phyloP scores from a whole-genome alignment of 1,140 invertebrate species.

The Lordiphosa stackelbergi region DNA sequence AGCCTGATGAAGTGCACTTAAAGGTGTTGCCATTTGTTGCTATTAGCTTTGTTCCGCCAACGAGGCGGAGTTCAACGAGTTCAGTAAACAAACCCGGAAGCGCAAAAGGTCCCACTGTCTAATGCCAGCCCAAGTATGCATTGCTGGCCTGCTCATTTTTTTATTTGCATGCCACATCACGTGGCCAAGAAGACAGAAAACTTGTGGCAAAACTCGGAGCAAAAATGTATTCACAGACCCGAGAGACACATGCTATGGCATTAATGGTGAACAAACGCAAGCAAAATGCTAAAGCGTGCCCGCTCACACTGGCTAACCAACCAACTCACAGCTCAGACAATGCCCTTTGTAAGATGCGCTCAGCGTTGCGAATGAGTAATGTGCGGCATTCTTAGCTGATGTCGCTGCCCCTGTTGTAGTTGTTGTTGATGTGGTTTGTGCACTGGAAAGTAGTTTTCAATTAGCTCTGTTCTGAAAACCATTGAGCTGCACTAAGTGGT shows the following conservation, averaged over 20 bases:
- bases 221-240: conserved; percentile 29
- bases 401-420: conserved; percentile 26
- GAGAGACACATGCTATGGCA: conserved; percentile 52
- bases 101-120: conserved; percentile 24
- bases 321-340: conserved; percentile 26
- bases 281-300: conserved; percentile 62
- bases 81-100: conserved; percentile 32
- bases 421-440: conserved; percentile 11
- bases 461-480: conserved; percentile 46
- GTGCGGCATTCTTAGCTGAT: conserved; percentile 52
- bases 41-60: conserved; percentile 22
- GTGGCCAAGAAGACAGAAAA: conserved; percentile 18
- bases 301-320: conserved; percentile 20
- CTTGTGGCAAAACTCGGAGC: conserved; percentile 3
- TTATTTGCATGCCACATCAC: conserved; percentile 40
- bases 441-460: conserved; percentile 63
- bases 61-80: conserved; percentile 33
- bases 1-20: conserved; percentile 58
- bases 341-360: conserved; percentile 32
- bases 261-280: conserved; percentile 54
- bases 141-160: conserved; percentile 2
- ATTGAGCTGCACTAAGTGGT: conserved; percentile 37
- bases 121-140: conserved; percentile 34
- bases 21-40: conserved; percentile 49
- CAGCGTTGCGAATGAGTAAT: conserved; percentile 66